Base-by-base conservation (phyloP, 2,888 invertebrate species). In the Lochmaea capreae region DNA sequence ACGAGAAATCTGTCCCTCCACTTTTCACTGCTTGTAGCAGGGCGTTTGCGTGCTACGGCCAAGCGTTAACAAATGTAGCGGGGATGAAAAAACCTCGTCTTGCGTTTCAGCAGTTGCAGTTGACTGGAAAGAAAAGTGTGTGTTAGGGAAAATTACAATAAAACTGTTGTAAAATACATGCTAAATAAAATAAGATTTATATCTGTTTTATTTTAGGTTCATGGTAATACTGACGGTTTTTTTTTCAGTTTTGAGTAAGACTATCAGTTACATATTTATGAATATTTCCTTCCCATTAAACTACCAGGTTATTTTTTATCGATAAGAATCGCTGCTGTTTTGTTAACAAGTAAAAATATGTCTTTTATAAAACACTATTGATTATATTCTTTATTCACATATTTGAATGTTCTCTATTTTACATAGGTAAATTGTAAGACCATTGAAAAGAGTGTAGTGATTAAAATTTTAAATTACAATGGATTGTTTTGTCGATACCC, bases 51-150 rank as follows among this genome's bases (percentile, higher is more conserved):
- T 85, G 84, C 68, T 81, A 76, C 74, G 72, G 63, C 11, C 16
- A 16, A 75, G 62, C 75, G 71, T 59, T 81, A 83, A 83, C 83
- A 82, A 80, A 77, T 80, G 83, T 81, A 83, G 85, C 79, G 83
- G 81, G 84, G 81, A 82, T 84, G 84, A 83, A 80, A 81, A 71
- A 65, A 83, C 82, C 83, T 82, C 81, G 81, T 81, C 81, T 81
- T 80, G 80, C 62, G 61, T 68, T 71, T 54, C 58, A 18, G 33
- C 65, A 63, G 63, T 69, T 69, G 71, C 71, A 71, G 12, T 71
- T 33, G 58, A 54, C 71, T 71, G 81, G 82, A 82, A 83, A 82
- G 76, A 76, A 77, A 77, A 79, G 77, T 78, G 79, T 80, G 79
- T 79, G 81, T 80, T 80, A 75, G 76, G 81, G 82, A 81, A 83